These are phyloP conservation scores for Xestoiulus laeticollis DNA, from an alignment of 2,888 invertebrate species.

Conservation along the genomic window DNA sequence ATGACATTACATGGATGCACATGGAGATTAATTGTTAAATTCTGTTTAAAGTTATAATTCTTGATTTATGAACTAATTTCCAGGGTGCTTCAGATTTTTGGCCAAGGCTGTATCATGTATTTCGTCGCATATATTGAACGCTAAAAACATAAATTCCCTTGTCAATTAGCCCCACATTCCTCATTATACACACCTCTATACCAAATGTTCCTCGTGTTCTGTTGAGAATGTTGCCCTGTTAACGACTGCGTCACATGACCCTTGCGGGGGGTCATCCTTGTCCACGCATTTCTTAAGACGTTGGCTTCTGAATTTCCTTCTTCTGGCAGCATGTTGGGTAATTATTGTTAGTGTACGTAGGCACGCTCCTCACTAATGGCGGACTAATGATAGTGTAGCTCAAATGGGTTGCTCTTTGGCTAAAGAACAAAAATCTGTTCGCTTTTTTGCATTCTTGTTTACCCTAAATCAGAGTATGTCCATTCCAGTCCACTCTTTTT, in stretches of 20 bases:
- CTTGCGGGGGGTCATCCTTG: not conserved
- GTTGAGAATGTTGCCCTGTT: too few relatives aligned
- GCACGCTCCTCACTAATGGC: constrained; percentile 44
- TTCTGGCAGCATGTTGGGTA: constrained; percentile 36
- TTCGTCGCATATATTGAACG: too few relatives aligned
- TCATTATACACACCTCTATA: too few relatives aligned
- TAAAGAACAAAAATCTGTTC: not conserved
- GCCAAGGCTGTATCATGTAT: too few relatives aligned
- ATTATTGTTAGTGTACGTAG: constrained; percentile 40
- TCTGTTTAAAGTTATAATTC: too few relatives aligned
- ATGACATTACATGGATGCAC: too few relatives aligned
- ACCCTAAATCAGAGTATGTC: not conserved
- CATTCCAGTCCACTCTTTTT: not conserved
- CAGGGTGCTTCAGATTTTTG: too few relatives aligned
- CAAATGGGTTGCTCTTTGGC: constrained; percentile 48
- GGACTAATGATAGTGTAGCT: constrained; percentile 50
- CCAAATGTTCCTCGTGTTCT: too few relatives aligned
- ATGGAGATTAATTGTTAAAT: too few relatives aligned
- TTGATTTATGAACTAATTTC: too few relatives aligned
- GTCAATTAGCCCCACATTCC: too few relatives aligned
- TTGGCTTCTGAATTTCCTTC: not conserved
- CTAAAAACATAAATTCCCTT: too few relatives aligned
- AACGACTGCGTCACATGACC: not conserved
- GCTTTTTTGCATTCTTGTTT: not conserved
- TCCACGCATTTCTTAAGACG: not conserved